phyloP scores from a whole-genome alignment of 2,888 invertebrate species.

The Lithophane leautieri region DNA sequence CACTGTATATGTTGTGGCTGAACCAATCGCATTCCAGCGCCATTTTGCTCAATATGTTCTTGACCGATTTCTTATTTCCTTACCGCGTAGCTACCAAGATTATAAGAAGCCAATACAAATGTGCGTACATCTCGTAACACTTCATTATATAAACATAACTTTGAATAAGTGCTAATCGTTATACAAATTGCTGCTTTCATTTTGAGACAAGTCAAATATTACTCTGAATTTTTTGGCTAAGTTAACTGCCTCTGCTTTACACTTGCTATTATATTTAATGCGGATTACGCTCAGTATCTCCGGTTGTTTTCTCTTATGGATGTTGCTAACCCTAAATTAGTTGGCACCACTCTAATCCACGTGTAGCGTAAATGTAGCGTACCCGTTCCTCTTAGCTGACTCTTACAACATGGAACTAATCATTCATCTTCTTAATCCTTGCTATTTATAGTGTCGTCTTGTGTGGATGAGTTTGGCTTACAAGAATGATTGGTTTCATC shows the following conservation, averaged over 20 bases:
- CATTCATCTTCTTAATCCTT: constrained; percentile 9
- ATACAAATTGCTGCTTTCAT: constrained; percentile 25
- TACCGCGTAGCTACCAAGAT: constrained; percentile 12
- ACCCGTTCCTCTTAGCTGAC: constrained; percentile 24
- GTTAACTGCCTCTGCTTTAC: constrained; percentile 9
- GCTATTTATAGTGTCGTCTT: neutral
- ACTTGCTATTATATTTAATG: constrained; percentile 34
- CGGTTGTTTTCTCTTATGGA: constrained; percentile 30
- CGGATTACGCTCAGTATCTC: constrained; percentile 21
- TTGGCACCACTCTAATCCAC: constrained; percentile 48
- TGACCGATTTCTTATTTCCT: constrained; percentile 38
- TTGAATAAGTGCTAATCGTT: constrained; percentile 14
- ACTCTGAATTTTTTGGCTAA: constrained; percentile 10
- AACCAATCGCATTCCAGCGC: constrained; percentile 39
- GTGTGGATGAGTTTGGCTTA: constrained; percentile 7
- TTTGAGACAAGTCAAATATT: constrained; percentile 19
- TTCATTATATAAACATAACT: constrained; percentile 18
- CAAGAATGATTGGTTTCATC: constrained; percentile 5
- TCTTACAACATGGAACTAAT: constrained; percentile 36
- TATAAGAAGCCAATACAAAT: constrained; percentile 16
- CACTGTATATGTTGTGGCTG: constrained; percentile 25
- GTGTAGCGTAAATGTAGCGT: constrained; percentile 39
- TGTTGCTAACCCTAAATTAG: constrained; percentile 35
- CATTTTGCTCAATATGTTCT: constrained; percentile 41
- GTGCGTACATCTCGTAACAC: constrained; percentile 5